phyloP scores from a whole-genome alignment of 2,797 vertebrate genomes.

The Karalla daura region DNA sequence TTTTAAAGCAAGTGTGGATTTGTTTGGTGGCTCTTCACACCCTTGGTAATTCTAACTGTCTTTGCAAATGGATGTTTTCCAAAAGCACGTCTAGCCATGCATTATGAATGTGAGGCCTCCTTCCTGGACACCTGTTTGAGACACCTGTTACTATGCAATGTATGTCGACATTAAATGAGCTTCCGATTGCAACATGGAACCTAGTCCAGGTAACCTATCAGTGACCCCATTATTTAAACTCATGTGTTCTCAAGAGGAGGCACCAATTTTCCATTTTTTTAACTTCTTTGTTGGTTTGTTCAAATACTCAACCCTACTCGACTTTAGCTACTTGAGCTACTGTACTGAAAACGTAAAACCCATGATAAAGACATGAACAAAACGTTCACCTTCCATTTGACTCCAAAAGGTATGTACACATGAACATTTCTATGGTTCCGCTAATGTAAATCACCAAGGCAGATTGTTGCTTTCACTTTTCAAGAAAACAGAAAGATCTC shows the following conservation, averaged over 20 bases:
- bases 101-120: conserved; percentile 62
- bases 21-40: conserved; percentile 68
- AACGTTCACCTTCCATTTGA: too few relatives aligned
- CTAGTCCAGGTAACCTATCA: conserved; percentile 11
- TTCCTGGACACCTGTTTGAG: conserved; percentile 82
- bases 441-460: too few relatives aligned
- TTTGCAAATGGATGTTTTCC: conserved; percentile 79
- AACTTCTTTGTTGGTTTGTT: neutral
- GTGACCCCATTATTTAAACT: conserved; percentile 30
- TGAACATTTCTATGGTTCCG: neutral
- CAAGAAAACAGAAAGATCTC: too few relatives aligned
- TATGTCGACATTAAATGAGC: conserved; percentile 50
- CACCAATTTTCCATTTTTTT: neutral
- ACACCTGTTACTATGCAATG: conserved; percentile 75
- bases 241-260: neutral
- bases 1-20: conserved; percentile 76
- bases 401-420: too few relatives aligned
- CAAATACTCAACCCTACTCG: neutral
- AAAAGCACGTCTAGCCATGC: conserved; percentile 58
- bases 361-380: too few relatives aligned
- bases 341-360: too few relatives aligned
- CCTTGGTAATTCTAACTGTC: conserved; percentile 74
- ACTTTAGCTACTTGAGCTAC: neutral
- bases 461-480: too few relatives aligned
- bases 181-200: conserved; percentile 41